Evolutionary conservation across 2,797 vertebrate genomes (phyloP), one percentile per base, ranked within the genome.

Genomic region (Falco berigora): DNA sequence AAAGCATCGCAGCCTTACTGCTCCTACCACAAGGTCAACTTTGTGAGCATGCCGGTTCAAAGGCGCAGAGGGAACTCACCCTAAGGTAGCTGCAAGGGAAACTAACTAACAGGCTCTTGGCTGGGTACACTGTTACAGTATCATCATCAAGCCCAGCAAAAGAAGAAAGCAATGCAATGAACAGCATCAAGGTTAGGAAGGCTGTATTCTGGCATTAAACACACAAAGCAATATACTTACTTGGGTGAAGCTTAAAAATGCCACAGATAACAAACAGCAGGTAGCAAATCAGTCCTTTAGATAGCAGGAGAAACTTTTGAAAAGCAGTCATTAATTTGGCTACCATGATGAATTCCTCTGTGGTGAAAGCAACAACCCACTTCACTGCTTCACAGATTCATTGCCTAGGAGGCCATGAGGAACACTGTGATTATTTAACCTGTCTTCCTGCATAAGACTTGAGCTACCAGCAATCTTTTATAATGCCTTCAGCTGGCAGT

Each of bases 361-460:
- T 32, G 25, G 61, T 30, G 80, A 93, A 95, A 94, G 88, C 80
- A 73, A 42, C 88, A 91, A 74, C 56, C 64, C 52, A 59, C 93
- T 95, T 92, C 91, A 76, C 63, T 42, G 67, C 59, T 90, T 80
- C 80, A 46, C 73, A 94, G 85, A 95, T 95, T 94, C 89, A 94
- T 94, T 91, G 64, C 88, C 86, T 67, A 53, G 56, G 71, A 96
- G 67, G 87, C 78, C 56, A 20, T 28, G 64, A 92, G 68, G 86
- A 92, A 47, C 84, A 74, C 50, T 16, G 49, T 46, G 50, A 92
- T 96, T 89, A 94, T 90, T 93, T 88, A 96, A 80, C 78, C 56
- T 83, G 87, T 87, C 95, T 89, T 91, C 53, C 72, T 80, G 34
- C 4, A 4, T 82, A 80, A 87, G 68, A 77, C 78, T 91, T 91